Evolutionary conservation across 1,140 invertebrate species (phyloP), one percentile per base, ranked within the genome.

Genomic region (Temnothorax curvispinosus): DNA sequence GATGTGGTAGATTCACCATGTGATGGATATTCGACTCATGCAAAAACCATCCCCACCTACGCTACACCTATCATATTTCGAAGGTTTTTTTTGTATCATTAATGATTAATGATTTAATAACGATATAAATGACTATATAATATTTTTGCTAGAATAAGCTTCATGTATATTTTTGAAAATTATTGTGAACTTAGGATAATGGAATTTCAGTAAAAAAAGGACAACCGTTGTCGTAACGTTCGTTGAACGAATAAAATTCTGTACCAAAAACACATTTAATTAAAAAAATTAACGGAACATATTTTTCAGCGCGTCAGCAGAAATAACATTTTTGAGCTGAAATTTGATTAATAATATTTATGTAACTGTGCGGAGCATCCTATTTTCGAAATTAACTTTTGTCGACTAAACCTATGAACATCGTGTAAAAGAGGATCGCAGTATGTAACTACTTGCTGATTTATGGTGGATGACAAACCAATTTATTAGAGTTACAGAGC

Each of bases 401-500:
- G 80, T 62, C 27, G 41, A 44, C 54, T 38, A 21, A 60, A 52
- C 47, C 27, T 44, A 35, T 47, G 78, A 82, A 58, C 41, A 38
- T 60, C 56, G 50, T 75, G 80, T 18, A 84, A 62, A 76, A 78
- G 54, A 78, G 54, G 13, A 62, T n/a, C 15, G 41, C 18, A 71
- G 54, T 67, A 80, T 21, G 41, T 54, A 80, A 77, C 75, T 77
- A 56, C 41, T 69, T 47, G 58, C 32, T 92, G 91, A 92, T 91
- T 92, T 91, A 92, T 89, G 80, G 60, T 54, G 52, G 58, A 85
- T 41, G 81, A 88, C 90, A 84, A 81, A 74, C 85, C 92, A 87
- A 92, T 93, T 91, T 92, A 91, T 93, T 92, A 91, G 91, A 93
- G 91, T 92, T 93, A 93, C 92, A 88, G 85, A 88, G 87, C 54